Percentiles rank a stretch among this genome's conserved stretches.
Evolutionary conservation across 2,888 invertebrate species (phyloP).

Genomic region (Polylopha cassiicola): DNA sequence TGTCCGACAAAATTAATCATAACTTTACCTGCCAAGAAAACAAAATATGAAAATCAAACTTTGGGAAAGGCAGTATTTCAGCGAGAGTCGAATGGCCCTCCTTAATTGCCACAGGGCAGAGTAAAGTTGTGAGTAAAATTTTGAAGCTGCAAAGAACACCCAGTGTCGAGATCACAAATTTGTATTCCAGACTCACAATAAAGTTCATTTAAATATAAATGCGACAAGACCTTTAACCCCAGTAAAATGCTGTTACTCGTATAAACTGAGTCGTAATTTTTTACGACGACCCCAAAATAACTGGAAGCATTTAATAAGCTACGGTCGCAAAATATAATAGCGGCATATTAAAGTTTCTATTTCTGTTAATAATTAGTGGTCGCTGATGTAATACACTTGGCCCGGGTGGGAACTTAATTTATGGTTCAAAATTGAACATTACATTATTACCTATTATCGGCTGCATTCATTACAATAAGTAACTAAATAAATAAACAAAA

Average conservation of each 20-base stretch:
- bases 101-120: constrained; percentile 17
- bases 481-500: no score
- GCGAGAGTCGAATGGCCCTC: constrained; percentile 8
- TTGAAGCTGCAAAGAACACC: constrained; percentile 44
- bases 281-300: constrained; percentile 52
- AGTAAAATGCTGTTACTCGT: constrained; percentile 57
- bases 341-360: constrained; percentile 33
- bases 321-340: constrained; percentile 43
- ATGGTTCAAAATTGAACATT: no score
- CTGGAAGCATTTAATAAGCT: constrained; percentile 49
- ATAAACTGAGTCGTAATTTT: constrained; percentile 59
- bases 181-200: constrained; percentile 68
- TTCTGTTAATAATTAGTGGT: constrained; percentile 22
- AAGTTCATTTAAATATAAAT: constrained; percentile 72
- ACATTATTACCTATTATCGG: no score
- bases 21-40: constrained; percentile 20
- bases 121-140: constrained; percentile 38
- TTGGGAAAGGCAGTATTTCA: constrained; percentile 6
- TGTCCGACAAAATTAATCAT: constrained; percentile 17
- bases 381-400: constrained; percentile 8
- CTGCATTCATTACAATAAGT: no score
- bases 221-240: constrained; percentile 60
- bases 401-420: constrained; percentile 6
- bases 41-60: constrained; percentile 20
- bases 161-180: constrained; percentile 63